These are phyloP conservation scores for Avahi laniger DNA, from an alignment of 2,797 vertebrate genomes.

Conservation along the genomic window DNA sequence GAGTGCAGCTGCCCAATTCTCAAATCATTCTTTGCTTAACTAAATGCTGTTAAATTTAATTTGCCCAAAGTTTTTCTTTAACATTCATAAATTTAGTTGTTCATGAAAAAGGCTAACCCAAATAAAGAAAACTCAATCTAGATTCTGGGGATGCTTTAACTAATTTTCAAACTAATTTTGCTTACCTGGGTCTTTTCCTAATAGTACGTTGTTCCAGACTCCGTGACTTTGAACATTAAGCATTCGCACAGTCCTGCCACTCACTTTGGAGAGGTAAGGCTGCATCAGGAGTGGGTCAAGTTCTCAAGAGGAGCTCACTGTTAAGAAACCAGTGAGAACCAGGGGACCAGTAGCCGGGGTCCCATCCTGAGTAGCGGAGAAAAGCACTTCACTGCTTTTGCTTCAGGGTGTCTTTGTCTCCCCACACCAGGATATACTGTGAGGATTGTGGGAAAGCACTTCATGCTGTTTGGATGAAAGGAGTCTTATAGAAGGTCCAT, in stretches of 20 bases:
- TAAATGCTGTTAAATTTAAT: neutral
- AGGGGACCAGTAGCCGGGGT: neutral
- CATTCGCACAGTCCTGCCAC: neutral
- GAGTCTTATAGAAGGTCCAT: neutral
- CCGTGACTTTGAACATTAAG: neutral
- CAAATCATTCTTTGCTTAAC: neutral
- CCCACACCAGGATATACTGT: neutral
- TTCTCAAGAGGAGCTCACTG: neutral
- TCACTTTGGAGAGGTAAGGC: neutral
- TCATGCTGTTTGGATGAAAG: neutral
- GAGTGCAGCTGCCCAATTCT: neutral
- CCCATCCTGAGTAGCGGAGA: neutral
- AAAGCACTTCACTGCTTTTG: neutral
- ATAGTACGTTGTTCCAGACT: neutral
- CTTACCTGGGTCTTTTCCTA: conserved; percentile 5
- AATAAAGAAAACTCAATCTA: conserved; percentile 6
- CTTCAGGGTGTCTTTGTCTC: neutral
- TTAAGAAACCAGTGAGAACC: neutral
- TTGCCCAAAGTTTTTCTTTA: neutral
- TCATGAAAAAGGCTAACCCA: neutral
- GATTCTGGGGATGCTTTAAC: neutral
- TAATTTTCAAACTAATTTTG: neutral
- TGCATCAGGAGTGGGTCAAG: neutral
- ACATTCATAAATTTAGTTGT: conserved; percentile 11
- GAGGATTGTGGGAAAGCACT: neutral